Conservation (phyloP, 2,113 vertebrate genomes). For the Callopanchax toddi region DNA sequence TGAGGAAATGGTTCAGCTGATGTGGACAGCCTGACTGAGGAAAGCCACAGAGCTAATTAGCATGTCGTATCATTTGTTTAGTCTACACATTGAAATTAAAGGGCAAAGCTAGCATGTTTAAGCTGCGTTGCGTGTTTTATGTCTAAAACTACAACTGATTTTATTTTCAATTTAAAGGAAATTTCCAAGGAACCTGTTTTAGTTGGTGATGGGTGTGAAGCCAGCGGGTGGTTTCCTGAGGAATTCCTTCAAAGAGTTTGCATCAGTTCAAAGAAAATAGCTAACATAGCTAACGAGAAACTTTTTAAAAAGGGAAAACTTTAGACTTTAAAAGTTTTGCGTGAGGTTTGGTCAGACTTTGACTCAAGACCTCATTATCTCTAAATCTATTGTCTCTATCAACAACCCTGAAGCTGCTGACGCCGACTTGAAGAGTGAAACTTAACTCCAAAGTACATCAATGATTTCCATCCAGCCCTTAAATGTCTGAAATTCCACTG, state of each 20-base stretch:
- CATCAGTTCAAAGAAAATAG: background rate
- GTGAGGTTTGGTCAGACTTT: background rate
- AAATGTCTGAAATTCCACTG: constrained; percentile 15
- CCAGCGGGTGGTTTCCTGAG: background rate
- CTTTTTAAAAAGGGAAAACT: background rate
- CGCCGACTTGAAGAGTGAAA: background rate
- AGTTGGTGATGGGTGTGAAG: background rate
- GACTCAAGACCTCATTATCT: background rate
- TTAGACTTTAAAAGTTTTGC: background rate
- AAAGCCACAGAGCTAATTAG: background rate
- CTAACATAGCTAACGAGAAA: background rate
- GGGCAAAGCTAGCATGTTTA: background rate
- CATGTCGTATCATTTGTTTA: background rate
- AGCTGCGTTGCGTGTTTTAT: no score
- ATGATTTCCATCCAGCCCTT: constrained; percentile 5
- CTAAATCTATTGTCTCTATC: background rate
- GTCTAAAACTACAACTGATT: no score
- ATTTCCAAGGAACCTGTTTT: background rate
- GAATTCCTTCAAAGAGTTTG: background rate
- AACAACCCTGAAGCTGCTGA: background rate
- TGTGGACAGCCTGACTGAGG: background rate
- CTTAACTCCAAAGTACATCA: constrained; percentile 1
- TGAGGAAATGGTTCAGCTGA: background rate
- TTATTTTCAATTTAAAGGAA: background rate
- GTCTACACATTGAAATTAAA: background rate